A percentile compares a stretch with the other conserved stretches of the same genome.
Evolutionary conservation across 2,888 invertebrate species (phyloP).

Genomic region (Hirudinaria manillensis): DNA sequence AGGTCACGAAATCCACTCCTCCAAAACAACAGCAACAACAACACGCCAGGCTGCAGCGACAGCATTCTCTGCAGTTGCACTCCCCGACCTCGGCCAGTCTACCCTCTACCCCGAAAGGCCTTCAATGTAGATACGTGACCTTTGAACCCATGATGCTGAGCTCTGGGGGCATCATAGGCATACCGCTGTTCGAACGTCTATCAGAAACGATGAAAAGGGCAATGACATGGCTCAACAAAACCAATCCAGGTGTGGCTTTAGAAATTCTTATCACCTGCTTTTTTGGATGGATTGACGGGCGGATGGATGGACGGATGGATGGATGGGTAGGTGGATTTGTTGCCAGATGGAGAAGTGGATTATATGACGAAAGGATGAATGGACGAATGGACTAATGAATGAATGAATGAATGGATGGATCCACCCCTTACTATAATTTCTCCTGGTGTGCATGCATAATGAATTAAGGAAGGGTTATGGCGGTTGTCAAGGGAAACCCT

Average conservation of each 20-base stretch:
- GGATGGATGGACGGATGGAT: too few relatives aligned
- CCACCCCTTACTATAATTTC: too few relatives aligned
- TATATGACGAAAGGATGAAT: too few relatives aligned
- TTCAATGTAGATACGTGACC: constrained; percentile 37
- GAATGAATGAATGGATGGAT: too few relatives aligned
- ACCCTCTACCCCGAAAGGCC: neutral
- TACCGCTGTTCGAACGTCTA: constrained; percentile 40
- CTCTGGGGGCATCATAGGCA: constrained; percentile 41
- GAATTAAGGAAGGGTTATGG: too few relatives aligned
- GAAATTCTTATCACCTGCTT: neutral
- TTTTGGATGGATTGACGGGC: neutral
- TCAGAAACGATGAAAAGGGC: constrained; percentile 41
- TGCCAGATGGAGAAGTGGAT: too few relatives aligned
- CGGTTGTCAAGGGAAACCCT: too few relatives aligned
- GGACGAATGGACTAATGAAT: too few relatives aligned
- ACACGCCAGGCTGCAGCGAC: constrained; percentile 21
- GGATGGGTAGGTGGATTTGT: too few relatives aligned
- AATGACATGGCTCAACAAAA: constrained; percentile 39
- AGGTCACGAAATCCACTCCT: neutral
- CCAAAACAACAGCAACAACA: constrained; percentile 21
- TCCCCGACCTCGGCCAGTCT: neutral
- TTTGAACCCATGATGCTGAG: constrained; percentile 41
- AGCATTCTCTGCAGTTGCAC: constrained; percentile 12
- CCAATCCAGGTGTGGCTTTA: constrained; percentile 31
- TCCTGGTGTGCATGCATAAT: too few relatives aligned